phyloP scores from a whole-genome alignment of 2,888 invertebrate genomes.

The Petrophora chlorosata region DNA sequence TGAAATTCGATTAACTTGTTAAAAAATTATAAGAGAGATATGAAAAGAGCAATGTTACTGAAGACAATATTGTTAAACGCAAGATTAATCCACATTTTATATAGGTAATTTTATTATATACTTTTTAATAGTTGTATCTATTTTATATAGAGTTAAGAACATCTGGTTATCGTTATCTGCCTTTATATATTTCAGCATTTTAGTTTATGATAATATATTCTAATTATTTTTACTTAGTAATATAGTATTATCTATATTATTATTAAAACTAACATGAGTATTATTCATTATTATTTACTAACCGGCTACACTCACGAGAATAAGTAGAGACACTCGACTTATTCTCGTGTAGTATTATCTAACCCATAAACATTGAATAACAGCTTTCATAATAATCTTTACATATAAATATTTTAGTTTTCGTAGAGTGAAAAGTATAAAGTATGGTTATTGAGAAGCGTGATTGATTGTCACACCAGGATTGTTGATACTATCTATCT shows the following conservation, averaged over 20 bases:
- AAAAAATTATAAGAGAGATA: slow-evolving; percentile 54
- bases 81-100: slow-evolving; percentile 78
- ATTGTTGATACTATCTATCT: slow-evolving; percentile 46
- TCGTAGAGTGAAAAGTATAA: neutral
- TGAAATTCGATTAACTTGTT: slow-evolving; percentile 42
- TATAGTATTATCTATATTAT: no score
- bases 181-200: slow-evolving; percentile 33
- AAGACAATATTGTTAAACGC: slow-evolving; percentile 82
- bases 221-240: no score
- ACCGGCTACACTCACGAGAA: no score
- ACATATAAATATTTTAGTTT: neutral
- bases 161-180: slow-evolving; percentile 57
- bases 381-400: no score
- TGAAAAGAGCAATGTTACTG: slow-evolving; percentile 68
- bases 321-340: no score
- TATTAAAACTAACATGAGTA: no score
- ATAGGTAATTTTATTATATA: slow-evolving; percentile 44
- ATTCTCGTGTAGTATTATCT: no score
- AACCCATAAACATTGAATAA: no score
- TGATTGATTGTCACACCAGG: slow-evolving; percentile 61
- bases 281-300: no score
- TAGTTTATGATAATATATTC: no score
- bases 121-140: slow-evolving; percentile 58
- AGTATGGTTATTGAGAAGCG: slow-evolving; percentile 43
- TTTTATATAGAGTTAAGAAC: slow-evolving; percentile 61